Percentiles rank a stretch among this genome's conserved stretches.
Evolutionary conservation across 2,113 vertebrate genomes (phyloP).

Genomic region (Pseudopipra pipra): DNA sequence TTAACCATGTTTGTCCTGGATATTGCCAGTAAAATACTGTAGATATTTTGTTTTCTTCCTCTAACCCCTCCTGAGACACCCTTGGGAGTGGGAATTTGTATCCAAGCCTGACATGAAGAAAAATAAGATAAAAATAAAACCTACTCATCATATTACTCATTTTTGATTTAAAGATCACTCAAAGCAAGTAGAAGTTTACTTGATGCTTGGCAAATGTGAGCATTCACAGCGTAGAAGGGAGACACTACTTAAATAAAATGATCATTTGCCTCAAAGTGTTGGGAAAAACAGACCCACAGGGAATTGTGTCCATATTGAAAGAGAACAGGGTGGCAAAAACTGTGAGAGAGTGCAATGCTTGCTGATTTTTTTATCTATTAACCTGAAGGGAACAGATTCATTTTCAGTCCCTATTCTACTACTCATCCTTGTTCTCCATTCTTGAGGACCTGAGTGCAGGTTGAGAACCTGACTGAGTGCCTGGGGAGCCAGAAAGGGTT

Average conservation of each 20-base stretch:
- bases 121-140: background rate
- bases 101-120: background rate
- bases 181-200: background rate
- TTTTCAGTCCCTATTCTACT: background rate
- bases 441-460: background rate
- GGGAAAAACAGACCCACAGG: background rate
- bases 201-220: background rate
- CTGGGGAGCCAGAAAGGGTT: background rate
- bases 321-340: background rate
- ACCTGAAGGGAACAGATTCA: background rate
- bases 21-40: background rate
- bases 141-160: background rate
- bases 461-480: background rate
- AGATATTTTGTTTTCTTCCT: background rate
- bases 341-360: background rate
- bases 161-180: background rate
- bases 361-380: background rate
- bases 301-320: background rate
- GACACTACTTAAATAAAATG: background rate
- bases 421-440: background rate
- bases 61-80: background rate
- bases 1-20: background rate
- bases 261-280: background rate
- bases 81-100: background rate
- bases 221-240: background rate